A percentile compares a stretch with the other conserved stretches of the same genome.
These are phyloP conservation scores for Podarcis muralis DNA, from an alignment of 2,113 vertebrate genomes.

Conservation along the genomic window DNA sequence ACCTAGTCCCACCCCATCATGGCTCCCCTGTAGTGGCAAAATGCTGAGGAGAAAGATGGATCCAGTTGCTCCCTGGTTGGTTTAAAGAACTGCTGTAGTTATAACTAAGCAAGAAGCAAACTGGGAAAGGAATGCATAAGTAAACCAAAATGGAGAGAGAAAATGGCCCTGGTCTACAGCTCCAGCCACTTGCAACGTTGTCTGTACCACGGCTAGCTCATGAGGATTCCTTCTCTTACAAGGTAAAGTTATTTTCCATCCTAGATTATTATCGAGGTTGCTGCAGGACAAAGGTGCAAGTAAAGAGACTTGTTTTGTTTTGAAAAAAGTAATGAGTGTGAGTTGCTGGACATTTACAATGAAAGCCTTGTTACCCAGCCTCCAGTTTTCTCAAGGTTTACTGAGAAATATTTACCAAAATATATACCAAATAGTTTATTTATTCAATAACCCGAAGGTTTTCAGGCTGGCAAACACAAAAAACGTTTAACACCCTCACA, in stretches of 20 bases:
- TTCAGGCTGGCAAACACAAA: too few relatives aligned
- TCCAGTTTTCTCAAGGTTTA: too few relatives aligned
- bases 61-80: background rate
- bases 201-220: slow-evolving; percentile 44
- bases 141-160: slow-evolving; percentile 71
- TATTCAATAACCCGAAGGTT: too few relatives aligned
- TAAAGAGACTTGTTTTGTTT: too few relatives aligned
- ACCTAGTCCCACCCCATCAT: background rate
- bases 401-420: too few relatives aligned
- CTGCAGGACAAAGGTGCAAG: too few relatives aligned
- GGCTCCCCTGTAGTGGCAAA: background rate
- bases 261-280: background rate
- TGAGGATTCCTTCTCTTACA: slow-evolving; percentile 78
- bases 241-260: slow-evolving; percentile 66
- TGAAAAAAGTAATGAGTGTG: too few relatives aligned
- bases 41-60: slow-evolving; percentile 41
- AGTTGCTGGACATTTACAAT: too few relatives aligned
- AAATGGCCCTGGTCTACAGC: slow-evolving; percentile 55
- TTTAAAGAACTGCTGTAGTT: slow-evolving; percentile 15
- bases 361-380: too few relatives aligned
- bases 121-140: background rate
- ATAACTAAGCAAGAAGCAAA: background rate
- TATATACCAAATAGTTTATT: too few relatives aligned
- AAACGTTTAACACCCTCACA: too few relatives aligned
- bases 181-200: slow-evolving; percentile 66